Base-by-base conservation (phyloP, 2,797 vertebrate species). In the Atherinosoma microstoma region DNA sequence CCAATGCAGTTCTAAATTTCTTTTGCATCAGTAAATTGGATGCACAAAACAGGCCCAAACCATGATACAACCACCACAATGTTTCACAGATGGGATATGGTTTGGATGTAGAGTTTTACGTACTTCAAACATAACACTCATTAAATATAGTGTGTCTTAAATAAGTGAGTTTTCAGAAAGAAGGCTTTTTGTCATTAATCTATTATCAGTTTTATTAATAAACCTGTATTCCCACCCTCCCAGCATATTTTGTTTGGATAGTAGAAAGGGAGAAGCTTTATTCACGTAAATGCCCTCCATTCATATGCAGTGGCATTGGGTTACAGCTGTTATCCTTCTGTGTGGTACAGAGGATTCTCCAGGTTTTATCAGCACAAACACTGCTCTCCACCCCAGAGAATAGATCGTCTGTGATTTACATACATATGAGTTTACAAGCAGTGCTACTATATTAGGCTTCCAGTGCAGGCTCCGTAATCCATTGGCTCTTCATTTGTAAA, bases 371-470 rank as follows among this genome's bases (percentile, higher is more conserved):
- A 75, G 65, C 47, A 73, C 71, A 85, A 89, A 86, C 70, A 73
- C 71, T 73, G 42, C 79, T 73, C 66, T 73, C 64, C 61, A 69
- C 86, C 45, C 58, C 0, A 68, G 83, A 85, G 76, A 89, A 82
- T 75, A 58, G 58, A 83, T 47, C 1, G 60, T 51, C 24, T 76
- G 79, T 91, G 89, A 91, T 88, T 90, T 91, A 87, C 88, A 91
- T 92, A 84, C 73, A 87, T 89, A 91, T 87, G 80, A 89, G 87
- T 75, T 27, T 71, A 62, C 64, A 58, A 67, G 84, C 76, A 59
- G 49, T 38, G 71, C 59, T 65, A 73, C 79, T 65, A 59, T 35
- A 7, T 7, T 69, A 59, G 72, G 78, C 78, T 69, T 76, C 62
- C 67, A 57, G 64, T 45, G 67, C 61, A 64, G 57, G 70, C 73